Evolutionary conservation across 2,113 vertebrate genomes (phyloP).

Genomic region (Gulo gulo): DNA sequence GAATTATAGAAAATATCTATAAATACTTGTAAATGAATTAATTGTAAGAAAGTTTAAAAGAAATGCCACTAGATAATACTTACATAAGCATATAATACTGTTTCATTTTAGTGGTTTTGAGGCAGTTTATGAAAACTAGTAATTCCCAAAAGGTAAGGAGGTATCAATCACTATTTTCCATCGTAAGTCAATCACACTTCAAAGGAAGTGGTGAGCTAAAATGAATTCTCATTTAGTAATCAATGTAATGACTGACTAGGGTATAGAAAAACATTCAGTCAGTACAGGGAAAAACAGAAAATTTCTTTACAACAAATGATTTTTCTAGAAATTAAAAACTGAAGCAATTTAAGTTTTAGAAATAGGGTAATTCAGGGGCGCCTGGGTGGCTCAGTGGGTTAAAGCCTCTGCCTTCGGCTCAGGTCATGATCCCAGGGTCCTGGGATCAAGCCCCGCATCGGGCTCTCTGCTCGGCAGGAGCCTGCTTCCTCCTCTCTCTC

Average conservation of each 20-base stretch:
- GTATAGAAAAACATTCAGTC: not conserved
- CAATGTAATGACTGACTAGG: not conserved
- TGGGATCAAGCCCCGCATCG: too few species aligned
- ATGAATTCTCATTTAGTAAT: not conserved
- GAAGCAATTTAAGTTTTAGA: not conserved
- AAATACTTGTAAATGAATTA: conserved; percentile 1
- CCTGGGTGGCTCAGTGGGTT: too few species aligned
- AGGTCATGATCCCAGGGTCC: too few species aligned
- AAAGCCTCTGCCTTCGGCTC: too few species aligned
- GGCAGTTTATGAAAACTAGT: not conserved
- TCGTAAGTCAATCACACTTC: not conserved
- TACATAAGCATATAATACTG: not conserved
- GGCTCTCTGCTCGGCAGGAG: too few species aligned
- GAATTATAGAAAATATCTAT: conserved; percentile 37
- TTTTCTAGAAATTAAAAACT: not conserved
- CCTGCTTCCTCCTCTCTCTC: too few species aligned
- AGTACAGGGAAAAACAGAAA: not conserved
- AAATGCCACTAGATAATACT: conserved; percentile 1
- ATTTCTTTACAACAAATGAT: not conserved
- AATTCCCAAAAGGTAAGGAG: conserved; percentile 38
- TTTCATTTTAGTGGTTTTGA: conserved; percentile 7
- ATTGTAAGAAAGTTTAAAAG: conserved; percentile 17
- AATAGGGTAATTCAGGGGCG: not conserved
- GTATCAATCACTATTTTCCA: not conserved
- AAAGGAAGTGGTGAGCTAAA: not conserved